These are phyloP conservation scores for Dascillus cervinus DNA, from an alignment of 2,888 invertebrate species.

Conservation along the genomic window DNA sequence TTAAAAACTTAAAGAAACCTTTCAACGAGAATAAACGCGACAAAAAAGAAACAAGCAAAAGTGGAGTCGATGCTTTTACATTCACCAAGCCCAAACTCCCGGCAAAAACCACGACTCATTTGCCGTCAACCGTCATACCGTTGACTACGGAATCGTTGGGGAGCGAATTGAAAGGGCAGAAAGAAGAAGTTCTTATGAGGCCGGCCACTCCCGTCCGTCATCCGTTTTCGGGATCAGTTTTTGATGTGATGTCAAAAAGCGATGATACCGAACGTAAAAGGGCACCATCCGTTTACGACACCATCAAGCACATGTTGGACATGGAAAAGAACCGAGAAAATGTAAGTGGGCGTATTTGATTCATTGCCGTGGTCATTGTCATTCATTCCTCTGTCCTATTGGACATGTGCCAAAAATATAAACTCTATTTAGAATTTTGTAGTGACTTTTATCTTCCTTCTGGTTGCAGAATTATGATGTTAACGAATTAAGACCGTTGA, in stretches of 20 bases:
- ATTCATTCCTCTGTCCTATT: too few relatives aligned
- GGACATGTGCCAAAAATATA: too few relatives aligned
- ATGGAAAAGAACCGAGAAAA: conserved; percentile 48
- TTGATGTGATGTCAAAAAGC: conserved; percentile 42
- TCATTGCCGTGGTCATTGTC: too few relatives aligned
- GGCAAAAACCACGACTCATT: conserved; percentile 12
- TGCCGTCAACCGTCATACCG: conserved; percentile 19
- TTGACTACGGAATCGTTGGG: too few relatives aligned
- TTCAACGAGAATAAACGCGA: conserved; percentile 41
- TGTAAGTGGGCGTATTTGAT: conserved; percentile 47
- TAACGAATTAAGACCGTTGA: conserved; percentile 38
- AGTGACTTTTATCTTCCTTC: conserved; percentile 18
- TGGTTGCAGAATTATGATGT: conserved; percentile 33
- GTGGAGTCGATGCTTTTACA: conserved; percentile 13
- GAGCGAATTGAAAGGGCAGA: conserved; percentile 45
- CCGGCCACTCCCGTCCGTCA: conserved; percentile 50
- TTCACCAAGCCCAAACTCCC: conserved; percentile 14
- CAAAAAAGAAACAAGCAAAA: conserved; percentile 17
- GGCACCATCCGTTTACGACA: conserved; percentile 48
- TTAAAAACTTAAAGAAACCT: conserved; percentile 9
- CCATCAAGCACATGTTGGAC: conserved; percentile 49
- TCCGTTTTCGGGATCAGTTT: conserved; percentile 48
- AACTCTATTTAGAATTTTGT: too few relatives aligned
- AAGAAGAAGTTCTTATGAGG: conserved; percentile 56
- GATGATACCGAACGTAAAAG: conserved; percentile 29